phyloP scores from a whole-genome alignment of 2,888 invertebrate species.

The Palloptera scutellata region DNA sequence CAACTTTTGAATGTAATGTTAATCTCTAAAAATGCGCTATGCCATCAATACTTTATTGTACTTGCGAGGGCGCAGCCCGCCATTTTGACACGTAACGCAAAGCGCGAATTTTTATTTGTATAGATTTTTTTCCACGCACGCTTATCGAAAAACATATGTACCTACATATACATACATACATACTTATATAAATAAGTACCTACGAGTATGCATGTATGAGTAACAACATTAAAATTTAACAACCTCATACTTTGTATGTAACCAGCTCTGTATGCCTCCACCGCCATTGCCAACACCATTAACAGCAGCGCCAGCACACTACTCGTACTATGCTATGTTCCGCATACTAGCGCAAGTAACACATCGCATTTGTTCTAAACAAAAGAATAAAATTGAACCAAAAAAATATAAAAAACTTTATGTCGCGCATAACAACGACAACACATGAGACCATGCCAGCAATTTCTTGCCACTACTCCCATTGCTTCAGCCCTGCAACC shows the following conservation, averaged over 20 bases:
- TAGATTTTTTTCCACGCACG: slow-evolving; percentile 49
- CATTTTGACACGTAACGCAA: slow-evolving; percentile 42
- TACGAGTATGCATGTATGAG: slow-evolving; percentile 44
- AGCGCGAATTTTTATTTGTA: slow-evolving; percentile 51
- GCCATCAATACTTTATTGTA: slow-evolving; percentile 14
- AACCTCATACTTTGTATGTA: slow-evolving; percentile 32
- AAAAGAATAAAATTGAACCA: slow-evolving; percentile 56
- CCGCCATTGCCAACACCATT: not conserved
- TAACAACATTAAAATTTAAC: slow-evolving; percentile 58
- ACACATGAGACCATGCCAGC: slow-evolving; percentile 52
- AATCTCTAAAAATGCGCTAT: too few species aligned
- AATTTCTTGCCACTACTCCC: not conserved
- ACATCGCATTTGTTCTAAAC: slow-evolving; percentile 54
- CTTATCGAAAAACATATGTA: slow-evolving; percentile 46
- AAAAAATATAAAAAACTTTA: slow-evolving; percentile 56
- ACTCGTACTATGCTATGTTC: slow-evolving; percentile 11
- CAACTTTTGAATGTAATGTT: too few species aligned
- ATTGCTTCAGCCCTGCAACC: slow-evolving; percentile 24
- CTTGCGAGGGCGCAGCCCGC: not conserved
- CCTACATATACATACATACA: too few species aligned
- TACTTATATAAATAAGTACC: too few species aligned
- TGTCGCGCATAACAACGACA: slow-evolving; percentile 44
- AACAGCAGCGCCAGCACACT: slow-evolving; percentile 11
- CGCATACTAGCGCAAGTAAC: not conserved
- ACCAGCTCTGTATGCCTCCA: slow-evolving; percentile 1